A percentile compares a stretch with the other conserved stretches of the same genome.
Conservation (phyloP, 1,140 invertebrate genomes). For the Homalodisca vitripennis region DNA sequence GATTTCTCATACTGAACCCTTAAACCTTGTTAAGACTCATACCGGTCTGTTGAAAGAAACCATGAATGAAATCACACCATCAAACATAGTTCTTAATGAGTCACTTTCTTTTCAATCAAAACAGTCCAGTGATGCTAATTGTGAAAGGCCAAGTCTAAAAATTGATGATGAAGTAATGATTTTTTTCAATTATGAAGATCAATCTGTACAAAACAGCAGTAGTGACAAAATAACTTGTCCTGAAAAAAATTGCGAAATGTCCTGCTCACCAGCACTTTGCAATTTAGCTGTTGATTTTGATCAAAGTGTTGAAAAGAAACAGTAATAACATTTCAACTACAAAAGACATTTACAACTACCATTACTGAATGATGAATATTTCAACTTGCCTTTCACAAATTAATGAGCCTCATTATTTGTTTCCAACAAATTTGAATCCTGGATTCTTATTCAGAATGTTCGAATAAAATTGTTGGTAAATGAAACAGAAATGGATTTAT, state of each 20-base stretch:
- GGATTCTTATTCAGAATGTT: background rate
- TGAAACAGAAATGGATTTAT: background rate
- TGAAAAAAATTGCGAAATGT: background rate
- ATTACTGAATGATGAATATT: too few relatives aligned
- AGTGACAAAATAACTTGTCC: background rate
- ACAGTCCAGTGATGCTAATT: background rate
- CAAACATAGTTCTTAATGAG: too few relatives aligned
- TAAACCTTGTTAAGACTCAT: background rate
- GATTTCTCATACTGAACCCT: background rate
- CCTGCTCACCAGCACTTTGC: background rate
- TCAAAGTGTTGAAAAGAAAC: too few relatives aligned
- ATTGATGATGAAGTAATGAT: conserved; percentile 3
- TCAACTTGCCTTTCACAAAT: too few relatives aligned
- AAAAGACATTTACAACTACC: too few relatives aligned
- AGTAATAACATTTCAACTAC: too few relatives aligned
- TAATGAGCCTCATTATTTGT: too few relatives aligned
- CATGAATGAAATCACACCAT: background rate
- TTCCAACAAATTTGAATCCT: too few relatives aligned
- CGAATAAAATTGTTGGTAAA: background rate
- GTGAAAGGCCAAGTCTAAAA: conserved; percentile 1
- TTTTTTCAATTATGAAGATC: conserved; percentile 3
- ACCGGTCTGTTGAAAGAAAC: background rate
- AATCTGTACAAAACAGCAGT: conserved; percentile 10
- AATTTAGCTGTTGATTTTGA: background rate
- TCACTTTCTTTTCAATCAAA: conserved; percentile 1